Evolutionary conservation across 2,888 invertebrate species (phyloP).

Genomic region (Hanleya hanleyi): DNA sequence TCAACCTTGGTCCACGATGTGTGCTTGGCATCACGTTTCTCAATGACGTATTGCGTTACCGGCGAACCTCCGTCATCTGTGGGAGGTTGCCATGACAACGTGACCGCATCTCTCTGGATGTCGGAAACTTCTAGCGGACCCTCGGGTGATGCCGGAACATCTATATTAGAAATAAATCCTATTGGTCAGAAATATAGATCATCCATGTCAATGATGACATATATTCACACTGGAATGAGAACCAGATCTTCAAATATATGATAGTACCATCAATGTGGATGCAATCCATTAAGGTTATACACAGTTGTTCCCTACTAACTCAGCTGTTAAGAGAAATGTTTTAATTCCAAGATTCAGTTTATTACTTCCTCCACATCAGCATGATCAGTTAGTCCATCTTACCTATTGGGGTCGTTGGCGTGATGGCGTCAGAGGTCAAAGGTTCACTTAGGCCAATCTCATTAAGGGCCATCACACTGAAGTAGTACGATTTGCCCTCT

Average conservation of each 20-base stretch:
- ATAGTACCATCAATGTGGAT: too few species aligned
- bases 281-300: too few species aligned
- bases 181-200: background rate
- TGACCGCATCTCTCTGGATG: constrained; percentile 44
- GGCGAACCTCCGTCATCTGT: constrained; percentile 58
- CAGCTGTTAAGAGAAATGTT: too few species aligned
- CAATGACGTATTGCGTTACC: constrained; percentile 57
- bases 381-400: constrained; percentile 76
- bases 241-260: too few species aligned
- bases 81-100: constrained; percentile 54
- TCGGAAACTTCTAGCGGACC: constrained; percentile 73
- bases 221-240: too few species aligned
- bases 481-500: constrained; percentile 63
- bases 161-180: constrained; percentile 27
- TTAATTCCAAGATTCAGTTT: too few species aligned
- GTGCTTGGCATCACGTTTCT: constrained; percentile 46
- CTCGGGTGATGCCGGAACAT: constrained; percentile 42
- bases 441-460: constrained; percentile 64
- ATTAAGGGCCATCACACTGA: constrained; percentile 70
- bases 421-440: constrained; percentile 86
- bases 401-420: constrained; percentile 85
- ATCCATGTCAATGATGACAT: too few species aligned
- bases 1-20: constrained; percentile 30
- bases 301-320: too few species aligned
- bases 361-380: too few species aligned